These are phyloP conservation scores for Loriculus beryllinus DNA, from an alignment of 2,797 vertebrate genomes.

Conservation along the genomic window DNA sequence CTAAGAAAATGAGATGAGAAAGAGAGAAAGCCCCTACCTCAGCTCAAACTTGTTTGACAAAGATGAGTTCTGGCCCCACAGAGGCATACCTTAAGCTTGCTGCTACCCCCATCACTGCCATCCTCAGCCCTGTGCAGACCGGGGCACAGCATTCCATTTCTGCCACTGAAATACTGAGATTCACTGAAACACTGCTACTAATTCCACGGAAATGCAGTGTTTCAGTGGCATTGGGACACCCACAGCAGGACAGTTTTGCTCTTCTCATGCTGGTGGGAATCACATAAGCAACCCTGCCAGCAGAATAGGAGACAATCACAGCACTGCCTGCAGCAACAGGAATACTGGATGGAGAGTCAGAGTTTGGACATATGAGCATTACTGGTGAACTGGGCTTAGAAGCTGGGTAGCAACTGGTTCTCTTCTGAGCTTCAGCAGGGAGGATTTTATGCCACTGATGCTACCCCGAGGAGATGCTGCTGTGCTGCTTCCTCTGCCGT, in stretches of 20 bases:
- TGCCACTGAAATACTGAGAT: background rate
- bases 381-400: background rate
- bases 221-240: background rate
- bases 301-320: background rate
- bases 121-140: background rate
- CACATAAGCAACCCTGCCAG: background rate
- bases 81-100: background rate
- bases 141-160: background rate
- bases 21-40: background rate
- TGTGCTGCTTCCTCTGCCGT: fast-evolving
- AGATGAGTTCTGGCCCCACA: fast-evolving
- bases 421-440: background rate
- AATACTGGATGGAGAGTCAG: background rate
- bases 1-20: background rate
- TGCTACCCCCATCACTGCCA: background rate
- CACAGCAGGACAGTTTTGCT: background rate
- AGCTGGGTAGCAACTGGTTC: background rate
- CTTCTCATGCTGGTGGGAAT: background rate
- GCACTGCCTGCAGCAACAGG: background rate
- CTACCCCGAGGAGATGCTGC: fast-evolving
- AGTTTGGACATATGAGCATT: fast-evolving
- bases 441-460: background rate
- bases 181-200: background rate
- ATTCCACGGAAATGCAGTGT: background rate
- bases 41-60: background rate